These are phyloP conservation scores for Drosophila virilis DNA, from an alignment of 1,140 invertebrate species.

Conservation along the genomic window DNA sequence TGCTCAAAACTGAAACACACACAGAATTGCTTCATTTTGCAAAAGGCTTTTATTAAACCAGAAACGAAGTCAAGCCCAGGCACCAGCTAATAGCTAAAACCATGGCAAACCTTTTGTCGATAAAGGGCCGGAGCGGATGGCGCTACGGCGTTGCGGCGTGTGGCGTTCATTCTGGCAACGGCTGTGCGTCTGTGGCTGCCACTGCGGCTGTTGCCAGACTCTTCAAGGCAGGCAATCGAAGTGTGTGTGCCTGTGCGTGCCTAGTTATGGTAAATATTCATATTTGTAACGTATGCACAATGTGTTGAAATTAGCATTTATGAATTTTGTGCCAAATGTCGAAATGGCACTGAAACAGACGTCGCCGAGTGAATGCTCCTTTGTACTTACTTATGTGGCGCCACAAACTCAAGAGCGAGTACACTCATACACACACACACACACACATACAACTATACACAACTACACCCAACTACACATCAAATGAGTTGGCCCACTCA, in stretches of 20 bases:
- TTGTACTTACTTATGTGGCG: constrained; percentile 43
- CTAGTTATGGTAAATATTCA: constrained; percentile 83
- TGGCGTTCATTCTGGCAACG: constrained; percentile 19
- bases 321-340: constrained; percentile 81
- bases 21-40: constrained; percentile 79
- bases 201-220: constrained; percentile 25
- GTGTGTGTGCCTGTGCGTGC: constrained; percentile 49
- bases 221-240: constrained; percentile 14
- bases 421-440: constrained; percentile 37
- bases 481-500: constrained; percentile 57
- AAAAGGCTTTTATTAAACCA: constrained; percentile 81
- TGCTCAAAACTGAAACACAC: constrained; percentile 65
- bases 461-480: constrained; percentile 37
- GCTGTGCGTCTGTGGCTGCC: constrained; percentile 24
- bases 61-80: constrained; percentile 38
- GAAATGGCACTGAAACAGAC: constrained; percentile 49
- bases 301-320: constrained; percentile 83
- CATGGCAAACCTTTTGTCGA: constrained; percentile 56
- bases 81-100: constrained; percentile 20
- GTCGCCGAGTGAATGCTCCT: constrained; percentile 23
- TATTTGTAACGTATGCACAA: constrained; percentile 82
- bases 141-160: not conserved
- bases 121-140: constrained; percentile 36
- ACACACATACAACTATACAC: constrained; percentile 11
- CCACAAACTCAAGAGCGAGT: constrained; percentile 17